Conservation (phyloP, 2,888 invertebrate genomes). For the Didymodactylos carnosus region DNA sequence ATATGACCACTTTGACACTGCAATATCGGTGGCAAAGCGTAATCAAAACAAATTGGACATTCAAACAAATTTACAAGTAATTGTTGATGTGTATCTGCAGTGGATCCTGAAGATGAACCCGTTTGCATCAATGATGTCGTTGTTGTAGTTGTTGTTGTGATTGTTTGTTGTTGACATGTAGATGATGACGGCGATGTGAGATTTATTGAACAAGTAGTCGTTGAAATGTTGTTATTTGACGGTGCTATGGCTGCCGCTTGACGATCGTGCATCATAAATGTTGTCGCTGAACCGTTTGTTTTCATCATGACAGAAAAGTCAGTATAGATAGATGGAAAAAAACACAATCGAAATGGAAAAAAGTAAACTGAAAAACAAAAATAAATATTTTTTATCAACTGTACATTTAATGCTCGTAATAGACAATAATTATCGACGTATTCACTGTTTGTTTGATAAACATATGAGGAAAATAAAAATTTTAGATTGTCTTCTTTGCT, state of each 20-base stretch:
- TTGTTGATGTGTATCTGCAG: not conserved
- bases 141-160: not conserved
- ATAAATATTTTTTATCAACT: too few species aligned
- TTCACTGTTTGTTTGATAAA: too few species aligned
- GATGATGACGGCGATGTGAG: not conserved
- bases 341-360: too few species aligned
- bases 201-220: not conserved
- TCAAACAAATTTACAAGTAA: constrained; percentile 37
- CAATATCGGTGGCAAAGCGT: constrained; percentile 90
- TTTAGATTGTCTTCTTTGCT: too few species aligned
- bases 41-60: constrained; percentile 79
- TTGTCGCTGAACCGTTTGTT: not conserved
- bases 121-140: not conserved
- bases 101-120: not conserved
- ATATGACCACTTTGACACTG: constrained; percentile 96
- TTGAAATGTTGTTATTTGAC: not conserved
- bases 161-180: not conserved
- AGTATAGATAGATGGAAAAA: too few species aligned
- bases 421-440: too few species aligned
- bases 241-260: not conserved
- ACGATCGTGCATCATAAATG: not conserved
- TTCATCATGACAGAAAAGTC: not conserved
- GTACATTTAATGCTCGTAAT: too few species aligned
- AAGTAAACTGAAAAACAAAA: too few species aligned
- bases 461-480: too few species aligned